Percentiles rank a stretch among this genome's conserved stretches.
Evolutionary conservation across 2,888 invertebrate genomes (phyloP).

Genomic region (Parnassius mnemosyne): DNA sequence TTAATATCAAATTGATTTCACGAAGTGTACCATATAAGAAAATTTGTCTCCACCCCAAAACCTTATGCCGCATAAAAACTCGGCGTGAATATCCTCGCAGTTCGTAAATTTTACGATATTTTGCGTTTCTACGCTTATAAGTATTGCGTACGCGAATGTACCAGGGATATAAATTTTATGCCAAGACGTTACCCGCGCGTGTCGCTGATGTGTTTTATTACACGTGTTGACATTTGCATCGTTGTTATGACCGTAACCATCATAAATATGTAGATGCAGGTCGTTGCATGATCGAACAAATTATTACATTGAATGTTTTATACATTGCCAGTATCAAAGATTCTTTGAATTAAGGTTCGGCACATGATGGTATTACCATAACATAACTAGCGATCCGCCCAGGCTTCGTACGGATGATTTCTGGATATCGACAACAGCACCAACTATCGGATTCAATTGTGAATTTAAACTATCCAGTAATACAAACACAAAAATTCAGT

Average conservation of each 20-base stretch:
- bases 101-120: slow-evolving; percentile 72
- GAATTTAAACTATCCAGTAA: too few relatives aligned
- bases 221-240: slow-evolving; percentile 43
- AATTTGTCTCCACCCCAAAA: slow-evolving; percentile 37
- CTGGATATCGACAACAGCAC: too few relatives aligned
- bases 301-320: neutral
- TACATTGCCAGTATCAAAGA: too few relatives aligned
- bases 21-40: slow-evolving; percentile 9
- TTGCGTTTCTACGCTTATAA: slow-evolving; percentile 46
- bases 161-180: slow-evolving; percentile 49
- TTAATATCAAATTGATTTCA: too few relatives aligned
- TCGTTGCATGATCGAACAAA: neutral
- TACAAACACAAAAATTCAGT: too few relatives aligned
- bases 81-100: slow-evolving; percentile 64
- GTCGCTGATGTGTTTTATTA: slow-evolving; percentile 53
- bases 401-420: too few relatives aligned
- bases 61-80: slow-evolving; percentile 60
- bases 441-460: too few relatives aligned
- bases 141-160: slow-evolving; percentile 36
- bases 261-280: neutral
- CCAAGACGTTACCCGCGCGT: slow-evolving; percentile 37
- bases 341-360: too few relatives aligned
- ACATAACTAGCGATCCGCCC: too few relatives aligned
- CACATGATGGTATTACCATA: too few relatives aligned
- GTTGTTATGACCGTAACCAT: neutral